Evolutionary conservation across 2,888 invertebrate genomes (phyloP).

Genomic region (Pyralis farinalis): DNA sequence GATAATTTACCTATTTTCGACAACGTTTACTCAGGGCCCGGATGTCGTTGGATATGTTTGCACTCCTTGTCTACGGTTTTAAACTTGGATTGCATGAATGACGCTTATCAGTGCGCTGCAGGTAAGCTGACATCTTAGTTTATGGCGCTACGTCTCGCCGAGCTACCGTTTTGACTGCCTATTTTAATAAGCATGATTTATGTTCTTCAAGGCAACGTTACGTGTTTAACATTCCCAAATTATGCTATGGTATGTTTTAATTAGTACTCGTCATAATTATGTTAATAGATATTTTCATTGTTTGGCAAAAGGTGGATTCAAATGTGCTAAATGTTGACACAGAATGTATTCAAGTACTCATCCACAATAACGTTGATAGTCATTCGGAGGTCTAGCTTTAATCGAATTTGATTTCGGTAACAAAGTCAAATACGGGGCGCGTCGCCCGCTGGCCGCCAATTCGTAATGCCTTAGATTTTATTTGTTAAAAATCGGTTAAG

Average conservation of each 20-base stretch:
- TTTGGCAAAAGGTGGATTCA: background rate
- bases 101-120: constrained; percentile 51
- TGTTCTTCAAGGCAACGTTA: constrained; percentile 6
- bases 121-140: constrained; percentile 53
- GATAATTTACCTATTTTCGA: constrained; percentile 33
- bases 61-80: constrained; percentile 46
- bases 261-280: background rate
- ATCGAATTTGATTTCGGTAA: constrained; percentile 52
- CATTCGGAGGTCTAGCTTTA: constrained; percentile 23
- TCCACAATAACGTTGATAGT: constrained; percentile 9
- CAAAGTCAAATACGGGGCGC: constrained; percentile 57
- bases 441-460: constrained; percentile 60
- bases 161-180: constrained; percentile 48
- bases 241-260: constrained; percentile 6
- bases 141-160: constrained; percentile 36
- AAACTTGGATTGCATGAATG: constrained; percentile 49
- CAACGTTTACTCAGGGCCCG: constrained; percentile 55
- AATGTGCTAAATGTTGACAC: constrained; percentile 1
- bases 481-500: constrained; percentile 82
- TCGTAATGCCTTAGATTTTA: constrained; percentile 81
- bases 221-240: constrained; percentile 5
- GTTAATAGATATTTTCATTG: background rate
- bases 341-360: constrained; percentile 1
- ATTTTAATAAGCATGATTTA: constrained; percentile 26
- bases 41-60: constrained; percentile 60